Evolutionary conservation across 2,888 invertebrate genomes (phyloP), one percentile per base, ranked within the genome.

Genomic region (Drosophila antonietae): DNA sequence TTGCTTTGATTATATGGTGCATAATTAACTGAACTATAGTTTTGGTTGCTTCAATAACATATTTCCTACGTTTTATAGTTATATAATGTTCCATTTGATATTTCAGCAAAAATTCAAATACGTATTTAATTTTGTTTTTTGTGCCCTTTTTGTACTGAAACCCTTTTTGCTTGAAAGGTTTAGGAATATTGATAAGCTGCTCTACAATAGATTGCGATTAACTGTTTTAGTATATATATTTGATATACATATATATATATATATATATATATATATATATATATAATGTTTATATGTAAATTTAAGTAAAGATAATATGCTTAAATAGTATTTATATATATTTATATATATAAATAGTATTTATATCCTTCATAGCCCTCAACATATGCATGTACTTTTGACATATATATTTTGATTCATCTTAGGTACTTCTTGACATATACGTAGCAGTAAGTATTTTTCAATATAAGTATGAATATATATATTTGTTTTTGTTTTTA

Each of bases 371-470:
- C 62, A 39, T 62, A 46, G 10, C 46, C 41, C 8, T 43, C 23
- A 39, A 35, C 51, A 39, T 65, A 56, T 43, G 51, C 41, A 14
- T 55, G 18, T 3, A 37, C 35, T 28, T n/a, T 43, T 41, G n/a
- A 37, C 53, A 33, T 41, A 51, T 23, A 15, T 65, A 58, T 39
- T 12, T 43, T 43, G 35, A 58, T 59, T 52, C 60, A 68, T 66
- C 52, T 62, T 68, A 78, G 78, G 74, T 78, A 78, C 78, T 59
- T 74, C 71, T 70, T 78, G 67, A 74, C 78, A 62, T 73, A 75
- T 55, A 73, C 65, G 39, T 65, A 59, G 49, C 60, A 67, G 51
- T 55, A 68, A 44, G 37, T 73, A 66, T 53, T 28, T 43, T 69
- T 51, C 3, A 52, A 47, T 61, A 52, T 47, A 67, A 52, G 18